Percentiles rank a stretch among this genome's conserved stretches.
phyloP scores from a whole-genome alignment of 2,113 vertebrate species.

The Nyctibius bracteatus region DNA sequence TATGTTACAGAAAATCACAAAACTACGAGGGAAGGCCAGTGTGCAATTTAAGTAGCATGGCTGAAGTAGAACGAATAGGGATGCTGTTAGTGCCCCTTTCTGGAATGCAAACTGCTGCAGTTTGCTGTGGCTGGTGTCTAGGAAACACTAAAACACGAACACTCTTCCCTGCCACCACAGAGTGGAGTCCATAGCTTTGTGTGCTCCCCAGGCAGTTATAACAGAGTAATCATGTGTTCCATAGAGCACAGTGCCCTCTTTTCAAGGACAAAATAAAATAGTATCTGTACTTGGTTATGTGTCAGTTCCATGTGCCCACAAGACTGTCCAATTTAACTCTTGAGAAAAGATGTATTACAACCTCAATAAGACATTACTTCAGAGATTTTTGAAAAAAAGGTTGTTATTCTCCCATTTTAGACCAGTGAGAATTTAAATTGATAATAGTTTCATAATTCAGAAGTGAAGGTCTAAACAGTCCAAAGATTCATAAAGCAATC shows the following conservation, averaged over 20 bases:
- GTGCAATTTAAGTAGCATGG: neutral
- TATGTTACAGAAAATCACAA: neutral
- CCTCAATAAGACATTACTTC: neutral
- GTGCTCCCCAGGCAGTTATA: neutral
- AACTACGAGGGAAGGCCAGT: neutral
- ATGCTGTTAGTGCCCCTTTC: neutral
- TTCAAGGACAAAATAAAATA: neutral
- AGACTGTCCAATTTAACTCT: neutral
- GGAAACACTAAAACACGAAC: rapidly evolving
- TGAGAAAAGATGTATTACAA: neutral
- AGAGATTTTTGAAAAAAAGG: neutral
- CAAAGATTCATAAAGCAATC: neutral
- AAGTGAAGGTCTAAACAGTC: neutral
- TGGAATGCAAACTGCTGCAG: neutral
- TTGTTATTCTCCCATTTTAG: neutral
- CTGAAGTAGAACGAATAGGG: neutral
- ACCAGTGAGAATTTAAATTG: neutral
- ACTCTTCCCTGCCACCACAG: neutral
- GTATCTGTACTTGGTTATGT: rapidly evolving
- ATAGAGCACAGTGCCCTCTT: neutral
- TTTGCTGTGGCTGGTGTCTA: neutral
- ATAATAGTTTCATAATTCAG: neutral
- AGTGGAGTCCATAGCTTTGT: neutral
- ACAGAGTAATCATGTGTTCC: neutral
- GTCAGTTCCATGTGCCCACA: neutral